Base-by-base conservation (phyloP, 1,140 invertebrate species). In the Euura saliciscinereae region DNA sequence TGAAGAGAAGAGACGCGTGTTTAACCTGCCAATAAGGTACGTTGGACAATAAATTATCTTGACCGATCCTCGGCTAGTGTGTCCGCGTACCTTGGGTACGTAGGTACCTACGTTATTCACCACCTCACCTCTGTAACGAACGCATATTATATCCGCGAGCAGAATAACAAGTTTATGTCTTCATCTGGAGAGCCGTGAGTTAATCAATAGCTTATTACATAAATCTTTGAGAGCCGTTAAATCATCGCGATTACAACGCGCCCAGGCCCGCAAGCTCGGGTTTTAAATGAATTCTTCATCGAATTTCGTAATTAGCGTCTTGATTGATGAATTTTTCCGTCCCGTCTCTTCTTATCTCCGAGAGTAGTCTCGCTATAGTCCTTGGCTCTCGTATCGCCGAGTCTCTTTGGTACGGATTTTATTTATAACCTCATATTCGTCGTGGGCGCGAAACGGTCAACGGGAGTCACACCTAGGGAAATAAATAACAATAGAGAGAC, bases 401-500 rank as follows among this genome's bases (percentile, higher is more conserved):
- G 28, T 28, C 78, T 79, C 76, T 78, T 78, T 73, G 75, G 76
- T 68, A 74, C 74, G 59, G 70, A 79, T 79, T 79, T 79, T 77
- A 79, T 76, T 77, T 78, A 79, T 79, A 79, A 79, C 78, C 70
- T 71, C 43, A 10, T 71, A 72, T 78, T 76, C 74, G 76, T 79
- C 74, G 74, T 74, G 65, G 66, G 78, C 65, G 46, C 46, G 70
- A 70, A 71, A 51, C 70, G 28, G 4, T 28, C 45, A 59, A 69
- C 69, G 59, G 74, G 72, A 77, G 77, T 77, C 78, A 79, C 74
- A 73, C 76, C 76, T 79, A 79, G 78, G 64, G 74, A 74, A 74
- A 79, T 79, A 79, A 79, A 79, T 79, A 78, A 79, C 77, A 78
- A 79, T 79, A 72, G 78, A 59, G 51, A 71, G 74, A 74, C 71